Evolutionary conservation across 2,113 vertebrate species (phyloP).

Genomic region (Sigmodon hispidus): DNA sequence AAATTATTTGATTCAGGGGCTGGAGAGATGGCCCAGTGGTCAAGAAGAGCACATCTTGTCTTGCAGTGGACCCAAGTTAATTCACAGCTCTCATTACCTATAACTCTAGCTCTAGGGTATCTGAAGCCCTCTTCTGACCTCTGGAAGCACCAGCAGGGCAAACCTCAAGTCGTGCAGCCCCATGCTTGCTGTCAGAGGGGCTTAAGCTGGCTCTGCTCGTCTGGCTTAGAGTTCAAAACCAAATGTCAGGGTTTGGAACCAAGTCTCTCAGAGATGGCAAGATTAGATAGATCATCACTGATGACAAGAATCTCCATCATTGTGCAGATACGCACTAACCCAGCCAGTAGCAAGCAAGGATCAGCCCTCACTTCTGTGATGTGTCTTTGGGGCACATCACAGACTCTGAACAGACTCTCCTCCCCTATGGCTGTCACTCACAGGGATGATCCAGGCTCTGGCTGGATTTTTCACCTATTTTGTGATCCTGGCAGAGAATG

Average conservation of each 20-base stretch:
- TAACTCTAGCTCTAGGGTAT: background rate
- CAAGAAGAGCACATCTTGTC: background rate
- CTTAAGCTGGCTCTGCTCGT: background rate
- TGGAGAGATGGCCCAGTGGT: background rate
- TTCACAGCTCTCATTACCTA: background rate
- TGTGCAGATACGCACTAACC: background rate
- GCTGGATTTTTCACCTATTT: slow-evolving; percentile 80
- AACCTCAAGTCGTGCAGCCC: background rate
- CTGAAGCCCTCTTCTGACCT: background rate
- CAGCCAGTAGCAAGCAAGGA: background rate
- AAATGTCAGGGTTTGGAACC: background rate
- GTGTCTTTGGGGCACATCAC: background rate
- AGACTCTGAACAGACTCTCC: background rate
- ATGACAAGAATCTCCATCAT: background rate
- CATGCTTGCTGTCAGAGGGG: background rate
- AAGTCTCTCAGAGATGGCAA: background rate
- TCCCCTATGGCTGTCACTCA: background rate
- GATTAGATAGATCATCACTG: background rate
- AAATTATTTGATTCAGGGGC: background rate
- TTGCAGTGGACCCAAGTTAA: background rate
- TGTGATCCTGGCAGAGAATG: slow-evolving; percentile 77
- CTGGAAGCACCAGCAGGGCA: background rate
- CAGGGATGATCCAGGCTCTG: slow-evolving; percentile 94
- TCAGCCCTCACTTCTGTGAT: background rate
- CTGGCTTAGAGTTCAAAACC: background rate